Percentiles rank a stretch among this genome's conserved stretches.
These are phyloP conservation scores for Sphyrna mokarran DNA, from an alignment of 2,113 vertebrate species.

Conservation along the genomic window DNA sequence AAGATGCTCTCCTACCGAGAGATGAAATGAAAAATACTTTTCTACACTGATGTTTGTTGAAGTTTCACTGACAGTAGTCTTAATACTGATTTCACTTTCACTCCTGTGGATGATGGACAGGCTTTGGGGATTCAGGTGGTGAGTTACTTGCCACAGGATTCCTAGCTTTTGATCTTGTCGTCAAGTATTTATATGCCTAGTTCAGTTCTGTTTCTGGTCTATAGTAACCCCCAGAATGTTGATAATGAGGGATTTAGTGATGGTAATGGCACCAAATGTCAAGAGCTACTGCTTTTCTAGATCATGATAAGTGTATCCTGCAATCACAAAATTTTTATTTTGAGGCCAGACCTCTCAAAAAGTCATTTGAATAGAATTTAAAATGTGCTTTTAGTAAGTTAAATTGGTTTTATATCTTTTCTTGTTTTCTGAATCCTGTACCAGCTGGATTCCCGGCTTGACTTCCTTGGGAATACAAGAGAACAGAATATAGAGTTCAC, in stretches of 20 bases:
- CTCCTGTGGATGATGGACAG: too few relatives aligned
- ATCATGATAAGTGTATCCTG: not conserved
- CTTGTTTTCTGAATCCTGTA: conserved; percentile 38
- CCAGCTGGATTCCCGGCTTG: conserved; percentile 69
- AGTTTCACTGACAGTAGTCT: not conserved
- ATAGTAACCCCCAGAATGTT: too few relatives aligned
- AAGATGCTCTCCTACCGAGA: too few relatives aligned
- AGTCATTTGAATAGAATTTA: not conserved
- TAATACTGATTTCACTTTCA: not conserved
- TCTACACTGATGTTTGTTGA: not conserved
- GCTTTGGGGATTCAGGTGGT: too few relatives aligned
- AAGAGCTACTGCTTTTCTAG: not conserved
- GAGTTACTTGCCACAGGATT: too few relatives aligned
- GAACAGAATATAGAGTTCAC: conserved; percentile 79
- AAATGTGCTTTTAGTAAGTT: not conserved
- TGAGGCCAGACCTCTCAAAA: not conserved
- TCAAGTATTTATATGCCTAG: too few relatives aligned
- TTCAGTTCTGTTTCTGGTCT: too few relatives aligned
- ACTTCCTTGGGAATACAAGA: conserved; percentile 65
- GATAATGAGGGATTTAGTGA: too few relatives aligned
- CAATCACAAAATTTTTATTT: not conserved
- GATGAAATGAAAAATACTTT: not conserved
- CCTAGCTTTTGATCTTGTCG: too few relatives aligned
- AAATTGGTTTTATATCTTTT: not conserved
- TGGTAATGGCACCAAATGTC: too few relatives aligned